Conservation (phyloP, 1,140 invertebrate species). For the Platorchestia sp. region DNA sequence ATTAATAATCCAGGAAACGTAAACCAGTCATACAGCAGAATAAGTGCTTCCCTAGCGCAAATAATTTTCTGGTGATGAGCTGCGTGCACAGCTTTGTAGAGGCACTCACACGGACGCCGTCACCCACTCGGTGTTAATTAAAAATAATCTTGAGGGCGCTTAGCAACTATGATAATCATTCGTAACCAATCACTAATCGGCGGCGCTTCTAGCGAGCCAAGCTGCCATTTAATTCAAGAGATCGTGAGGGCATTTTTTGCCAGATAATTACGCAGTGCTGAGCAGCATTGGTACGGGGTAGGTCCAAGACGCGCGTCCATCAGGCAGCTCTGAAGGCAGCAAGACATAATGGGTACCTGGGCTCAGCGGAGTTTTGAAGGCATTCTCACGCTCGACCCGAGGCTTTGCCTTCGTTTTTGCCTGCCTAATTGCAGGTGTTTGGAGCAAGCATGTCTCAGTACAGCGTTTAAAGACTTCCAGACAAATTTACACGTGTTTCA, state of each 20-base stretch:
- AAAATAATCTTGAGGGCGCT: constrained; percentile 7
- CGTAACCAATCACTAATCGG: constrained; percentile 50
- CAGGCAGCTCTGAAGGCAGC: constrained; percentile 27
- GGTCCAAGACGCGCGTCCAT: neutral
- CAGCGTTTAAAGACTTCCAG: constrained; percentile 16
- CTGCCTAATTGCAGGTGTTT: constrained; percentile 53
- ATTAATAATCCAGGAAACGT: neutral
- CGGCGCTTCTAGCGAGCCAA: constrained; percentile 45
- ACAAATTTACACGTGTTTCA: constrained; percentile 30
- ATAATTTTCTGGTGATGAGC: constrained; percentile 7
- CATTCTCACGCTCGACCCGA: constrained; percentile 39
- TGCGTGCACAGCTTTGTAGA: neutral
- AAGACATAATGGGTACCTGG: neutral
- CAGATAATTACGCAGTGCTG: constrained; percentile 16
- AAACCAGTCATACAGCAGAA: neutral
- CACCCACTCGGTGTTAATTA: neutral
- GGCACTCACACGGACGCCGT: neutral
- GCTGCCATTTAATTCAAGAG: constrained; percentile 48
- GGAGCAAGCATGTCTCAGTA: constrained; percentile 51
- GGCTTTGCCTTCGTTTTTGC: constrained; percentile 52
- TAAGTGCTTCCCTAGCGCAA: neutral
- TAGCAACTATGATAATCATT: constrained; percentile 40
- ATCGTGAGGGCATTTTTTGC: constrained; percentile 36
- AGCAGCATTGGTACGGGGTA: constrained; percentile 1
- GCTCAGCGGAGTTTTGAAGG: constrained; percentile 18